These are phyloP conservation scores for Danio aesculapii DNA, from an alignment of 2,797 vertebrate species.

Conservation along the genomic window DNA sequence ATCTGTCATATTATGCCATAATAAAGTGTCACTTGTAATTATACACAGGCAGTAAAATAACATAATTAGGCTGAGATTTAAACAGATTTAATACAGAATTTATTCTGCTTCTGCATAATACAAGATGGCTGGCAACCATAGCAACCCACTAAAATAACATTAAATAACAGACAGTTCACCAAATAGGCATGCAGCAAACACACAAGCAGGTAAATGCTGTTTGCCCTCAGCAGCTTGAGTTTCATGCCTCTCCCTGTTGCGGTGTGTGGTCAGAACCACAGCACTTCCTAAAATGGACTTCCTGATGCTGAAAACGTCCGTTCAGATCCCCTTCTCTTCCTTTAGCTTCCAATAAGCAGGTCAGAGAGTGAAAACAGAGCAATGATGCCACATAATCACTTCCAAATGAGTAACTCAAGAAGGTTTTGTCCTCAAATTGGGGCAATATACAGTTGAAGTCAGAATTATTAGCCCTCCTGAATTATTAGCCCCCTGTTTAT, in stretches of 20 bases:
- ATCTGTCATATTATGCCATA: neutral
- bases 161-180: too few relatives aligned
- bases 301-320: neutral
- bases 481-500: too few relatives aligned
- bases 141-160: neutral
- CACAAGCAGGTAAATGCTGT: neutral
- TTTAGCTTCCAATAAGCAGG: neutral
- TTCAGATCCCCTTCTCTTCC: neutral
- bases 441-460: neutral
- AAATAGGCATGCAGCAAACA: neutral
- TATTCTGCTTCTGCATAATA: neutral
- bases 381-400: neutral
- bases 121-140: neutral
- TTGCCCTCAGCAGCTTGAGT: neutral
- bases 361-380: constrained; percentile 10
- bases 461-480: too few relatives aligned
- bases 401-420: constrained; percentile 15
- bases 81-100: neutral
- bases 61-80: neutral
- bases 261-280: constrained; percentile 9
- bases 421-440: neutral
- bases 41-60: too few relatives aligned
- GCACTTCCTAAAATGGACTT: constrained; percentile 24
- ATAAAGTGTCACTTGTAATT: neutral
- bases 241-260: neutral